Evolutionary conservation across 1,140 invertebrate species (phyloP).

Genomic region (Protaetia brevitarsis): DNA sequence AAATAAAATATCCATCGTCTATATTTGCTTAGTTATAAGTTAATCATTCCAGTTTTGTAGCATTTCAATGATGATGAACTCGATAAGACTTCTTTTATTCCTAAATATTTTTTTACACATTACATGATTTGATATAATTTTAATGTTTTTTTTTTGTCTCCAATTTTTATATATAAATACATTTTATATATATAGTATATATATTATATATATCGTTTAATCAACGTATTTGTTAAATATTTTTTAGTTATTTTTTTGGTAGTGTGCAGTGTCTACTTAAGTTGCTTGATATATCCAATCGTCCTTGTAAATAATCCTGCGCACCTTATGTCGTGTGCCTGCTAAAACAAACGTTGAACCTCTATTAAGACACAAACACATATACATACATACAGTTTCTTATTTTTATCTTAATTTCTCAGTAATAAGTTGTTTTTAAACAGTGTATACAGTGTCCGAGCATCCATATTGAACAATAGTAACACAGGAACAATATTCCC

Average conservation of each 20-base stretch:
- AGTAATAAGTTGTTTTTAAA: constrained; percentile 23
- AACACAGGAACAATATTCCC: constrained; percentile 41
- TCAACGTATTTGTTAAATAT: constrained; percentile 49
- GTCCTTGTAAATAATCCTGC: constrained; percentile 45
- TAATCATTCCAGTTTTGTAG: constrained; percentile 43
- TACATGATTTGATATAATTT: constrained; percentile 38
- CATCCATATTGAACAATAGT: constrained; percentile 46
- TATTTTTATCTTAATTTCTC: constrained; percentile 23
- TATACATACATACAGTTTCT: constrained; percentile 17
- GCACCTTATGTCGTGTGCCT: constrained; percentile 45
- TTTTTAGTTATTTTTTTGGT: constrained; percentile 42
- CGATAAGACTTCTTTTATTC: constrained; percentile 46
- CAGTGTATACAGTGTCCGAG: constrained; percentile 33
- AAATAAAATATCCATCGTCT: constrained; percentile 38
- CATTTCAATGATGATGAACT: constrained; percentile 36
- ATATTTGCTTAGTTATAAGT: constrained; percentile 27
- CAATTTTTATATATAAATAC: constrained; percentile 4
- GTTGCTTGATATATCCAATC: constrained; percentile 41
- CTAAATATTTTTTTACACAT: constrained; percentile 48
- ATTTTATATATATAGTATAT: constrained; percentile 13
- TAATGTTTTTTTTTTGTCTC: constrained; percentile 20
- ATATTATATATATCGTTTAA: constrained; percentile 32
- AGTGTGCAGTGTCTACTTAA: constrained; percentile 41
- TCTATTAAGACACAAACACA: constrained; percentile 22
- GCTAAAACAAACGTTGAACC: constrained; percentile 33